Conservation (phyloP, 2,888 invertebrate species). For the Polymixis flavicincta region DNA sequence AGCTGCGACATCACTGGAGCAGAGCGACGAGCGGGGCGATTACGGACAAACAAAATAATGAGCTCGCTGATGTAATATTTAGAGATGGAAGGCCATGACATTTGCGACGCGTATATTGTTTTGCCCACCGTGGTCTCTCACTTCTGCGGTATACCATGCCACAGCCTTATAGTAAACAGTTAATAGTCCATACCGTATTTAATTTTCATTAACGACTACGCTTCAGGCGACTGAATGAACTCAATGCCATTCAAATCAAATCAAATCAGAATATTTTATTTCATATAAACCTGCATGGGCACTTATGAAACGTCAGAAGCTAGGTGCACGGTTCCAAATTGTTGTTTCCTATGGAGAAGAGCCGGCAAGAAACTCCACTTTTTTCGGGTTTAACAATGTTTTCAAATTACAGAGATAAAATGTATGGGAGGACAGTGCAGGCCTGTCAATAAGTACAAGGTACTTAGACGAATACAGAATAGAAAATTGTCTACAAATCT, state of each 20-base stretch:
- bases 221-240: constrained; percentile 18
- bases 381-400: too few species aligned
- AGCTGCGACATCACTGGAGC: neutral
- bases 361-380: too few species aligned
- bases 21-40: neutral
- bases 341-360: too few species aligned
- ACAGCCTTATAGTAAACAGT: constrained; percentile 8
- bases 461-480: too few species aligned
- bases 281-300: too few species aligned
- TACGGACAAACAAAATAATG: neutral
- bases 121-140: neutral
- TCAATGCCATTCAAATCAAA: neutral
- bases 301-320: too few species aligned
- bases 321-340: too few species aligned
- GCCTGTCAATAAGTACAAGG: too few species aligned
- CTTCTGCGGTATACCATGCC: neutral
- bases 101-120: neutral
- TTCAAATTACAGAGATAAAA: too few species aligned
- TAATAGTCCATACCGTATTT: constrained; percentile 12
- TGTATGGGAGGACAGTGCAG: too few species aligned
- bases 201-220: constrained; percentile 13
- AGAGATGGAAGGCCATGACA: neutral
- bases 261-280: too few species aligned
- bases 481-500: too few species aligned
- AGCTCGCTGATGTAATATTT: neutral